A percentile compares a stretch with the other conserved stretches of the same genome.
Conservation (phyloP, 2,797 vertebrate species). For the Ispidina picta region DNA sequence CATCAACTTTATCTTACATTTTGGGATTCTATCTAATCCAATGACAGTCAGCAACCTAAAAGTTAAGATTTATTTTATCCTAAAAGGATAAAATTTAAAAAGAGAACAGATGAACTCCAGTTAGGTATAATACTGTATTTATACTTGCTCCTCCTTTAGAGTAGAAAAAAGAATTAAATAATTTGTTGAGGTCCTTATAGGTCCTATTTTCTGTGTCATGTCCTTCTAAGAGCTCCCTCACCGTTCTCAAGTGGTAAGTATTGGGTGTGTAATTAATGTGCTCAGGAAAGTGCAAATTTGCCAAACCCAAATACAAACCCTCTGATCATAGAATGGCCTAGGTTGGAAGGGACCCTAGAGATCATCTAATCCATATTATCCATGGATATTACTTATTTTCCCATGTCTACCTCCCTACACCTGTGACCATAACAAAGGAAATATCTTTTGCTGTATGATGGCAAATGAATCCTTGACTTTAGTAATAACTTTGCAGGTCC, state of each 20-base stretch:
- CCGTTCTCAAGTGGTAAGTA: not conserved
- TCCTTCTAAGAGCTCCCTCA: not conserved
- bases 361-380: no score
- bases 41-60: not conserved
- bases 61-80: not conserved
- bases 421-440: not conserved
- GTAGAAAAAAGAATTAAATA: not conserved
- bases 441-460: not conserved
- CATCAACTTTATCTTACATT: not conserved
- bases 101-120: not conserved
- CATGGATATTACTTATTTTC: not conserved
- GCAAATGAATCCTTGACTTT: not conserved
- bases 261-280: not conserved
- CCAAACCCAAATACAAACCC: not conserved
- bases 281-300: not conserved
- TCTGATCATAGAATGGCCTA: no score
- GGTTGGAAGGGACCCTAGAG: no score
- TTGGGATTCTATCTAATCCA: not conserved
- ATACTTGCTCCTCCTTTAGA: not conserved
- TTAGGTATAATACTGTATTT: not conserved
- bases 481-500: not conserved
- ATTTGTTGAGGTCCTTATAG: not conserved
- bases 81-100: not conserved
- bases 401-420: not conserved
- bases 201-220: not conserved